Base-by-base conservation (phyloP, 2,113 vertebrate genomes). In the Colossoma macropomum region DNA sequence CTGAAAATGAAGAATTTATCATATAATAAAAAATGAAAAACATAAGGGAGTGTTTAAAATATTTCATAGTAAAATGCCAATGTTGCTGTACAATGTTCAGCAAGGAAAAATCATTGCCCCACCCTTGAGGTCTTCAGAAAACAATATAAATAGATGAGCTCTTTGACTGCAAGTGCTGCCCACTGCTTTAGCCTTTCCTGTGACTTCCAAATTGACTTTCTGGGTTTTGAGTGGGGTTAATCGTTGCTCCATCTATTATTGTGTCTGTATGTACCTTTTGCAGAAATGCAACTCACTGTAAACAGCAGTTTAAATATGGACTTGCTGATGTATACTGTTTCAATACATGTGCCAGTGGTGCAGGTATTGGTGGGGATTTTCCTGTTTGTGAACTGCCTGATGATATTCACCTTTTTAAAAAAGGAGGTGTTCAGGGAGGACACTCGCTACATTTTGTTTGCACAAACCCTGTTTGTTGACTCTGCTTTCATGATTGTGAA, bases 381-480 rank as follows among this genome's bases (percentile, higher is more conserved):
- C 34, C 50, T 80, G 1, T 86, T 81, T 54, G 25, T 87, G 17
- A 80, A 86, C 30, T 69, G 56, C 25, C 59, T 87, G 12, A 89
- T 87, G 76, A 81, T 89, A 19, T 83, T 69, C 48, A 81, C 80
- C 11, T 87, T 82, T 71, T 77, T 89, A 65, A 87, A 76, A 28
- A 88, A 77, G 60, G 62, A 85, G 45, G 9, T 13, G 25, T 79
- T 86, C 63, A 69, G 78, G 13, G 48, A 81, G 21, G 78, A 83
- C 12, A 84, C 83, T 0, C 85, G 86, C 7, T 89, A 89, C 48
- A 59, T 89, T 62, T 78, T 89, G 16, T 90, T 90, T 30, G 80
- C 80, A 68, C 87, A 90, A 48, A 88, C 81, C 11, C 82, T 90
- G 2, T 82, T 89, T 60, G 81, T 19, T 38, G 89, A 90, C 28